Percentiles rank a stretch among this genome's conserved stretches.
These are phyloP conservation scores for Bradypodion ventrale DNA, from an alignment of 2,797 vertebrate genomes.

Conservation along the genomic window DNA sequence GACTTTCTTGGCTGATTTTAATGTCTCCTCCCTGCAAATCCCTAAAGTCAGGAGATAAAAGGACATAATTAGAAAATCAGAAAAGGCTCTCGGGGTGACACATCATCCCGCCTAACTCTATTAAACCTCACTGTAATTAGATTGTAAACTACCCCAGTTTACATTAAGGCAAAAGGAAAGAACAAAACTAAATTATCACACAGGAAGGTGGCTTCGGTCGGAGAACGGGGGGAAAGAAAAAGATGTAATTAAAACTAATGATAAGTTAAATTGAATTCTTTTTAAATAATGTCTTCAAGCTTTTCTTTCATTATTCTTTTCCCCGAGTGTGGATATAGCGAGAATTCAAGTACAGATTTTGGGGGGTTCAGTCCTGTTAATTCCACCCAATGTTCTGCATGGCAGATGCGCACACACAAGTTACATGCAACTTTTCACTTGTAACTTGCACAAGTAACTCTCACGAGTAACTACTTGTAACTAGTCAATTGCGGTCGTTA, in stretches of 20 bases:
- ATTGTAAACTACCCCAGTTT: constrained; percentile 36
- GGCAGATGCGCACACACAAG: too few relatives aligned
- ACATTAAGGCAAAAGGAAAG: constrained; percentile 4
- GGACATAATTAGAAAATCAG: constrained; percentile 49
- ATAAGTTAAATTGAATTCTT: constrained; percentile 40
- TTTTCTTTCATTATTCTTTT: rapidly evolving
- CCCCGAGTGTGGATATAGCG: neutral
- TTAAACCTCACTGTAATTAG: constrained; percentile 52
- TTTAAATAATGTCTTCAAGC: neutral
- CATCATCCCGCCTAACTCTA: constrained; percentile 25
- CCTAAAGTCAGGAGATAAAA: constrained; percentile 23
- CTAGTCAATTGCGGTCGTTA: too few relatives aligned
- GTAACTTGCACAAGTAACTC: too few relatives aligned
- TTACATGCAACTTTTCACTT: too few relatives aligned
- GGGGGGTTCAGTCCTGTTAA: too few relatives aligned
- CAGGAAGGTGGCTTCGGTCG: constrained; percentile 9
- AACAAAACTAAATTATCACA: constrained; percentile 1
- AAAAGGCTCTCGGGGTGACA: constrained; percentile 43
- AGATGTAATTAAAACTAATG: constrained; percentile 44
- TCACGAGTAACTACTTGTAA: too few relatives aligned
- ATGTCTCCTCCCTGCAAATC: constrained; percentile 5
- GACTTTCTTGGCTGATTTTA: constrained; percentile 5
- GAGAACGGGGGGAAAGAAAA: constrained; percentile 7
- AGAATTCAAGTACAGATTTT: neutral
- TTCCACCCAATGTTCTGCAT: too few relatives aligned